Conservation (phyloP, 2,113 vertebrate genomes). For the Garra rufa region DNA sequence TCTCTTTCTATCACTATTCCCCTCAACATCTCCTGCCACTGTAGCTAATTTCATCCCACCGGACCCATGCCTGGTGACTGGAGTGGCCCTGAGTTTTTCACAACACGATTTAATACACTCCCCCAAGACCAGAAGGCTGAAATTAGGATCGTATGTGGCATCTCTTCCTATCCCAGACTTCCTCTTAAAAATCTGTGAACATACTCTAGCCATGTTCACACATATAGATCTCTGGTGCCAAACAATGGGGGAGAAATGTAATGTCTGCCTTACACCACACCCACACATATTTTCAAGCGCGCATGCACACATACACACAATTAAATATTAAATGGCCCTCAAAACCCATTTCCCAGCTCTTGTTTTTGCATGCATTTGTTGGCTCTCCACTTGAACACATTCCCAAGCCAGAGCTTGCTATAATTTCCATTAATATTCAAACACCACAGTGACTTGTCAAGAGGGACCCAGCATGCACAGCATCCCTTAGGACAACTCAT, state of each 20-base stretch:
- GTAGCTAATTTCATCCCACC: constrained; percentile 42
- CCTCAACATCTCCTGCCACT: constrained; percentile 24
- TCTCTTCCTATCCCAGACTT: constrained; percentile 13
- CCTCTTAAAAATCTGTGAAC: constrained; percentile 23
- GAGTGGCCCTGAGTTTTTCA: constrained; percentile 37
- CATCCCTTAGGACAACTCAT: constrained; percentile 54
- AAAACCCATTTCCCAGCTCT: constrained; percentile 56
- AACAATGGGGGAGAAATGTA: constrained; percentile 25
- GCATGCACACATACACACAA: constrained; percentile 7
- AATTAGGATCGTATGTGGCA: constrained; percentile 24
- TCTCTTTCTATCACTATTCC: constrained; percentile 29
- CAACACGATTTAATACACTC: constrained; percentile 43
- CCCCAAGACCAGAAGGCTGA: constrained; percentile 24
- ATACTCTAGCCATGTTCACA: neutral
- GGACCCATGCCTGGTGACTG: constrained; percentile 30
- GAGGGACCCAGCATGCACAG: constrained; percentile 37
- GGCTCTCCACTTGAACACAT: constrained; percentile 55
- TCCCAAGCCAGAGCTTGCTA: constrained; percentile 54
- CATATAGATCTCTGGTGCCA: constrained; percentile 1
- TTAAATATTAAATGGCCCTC: constrained; percentile 61
- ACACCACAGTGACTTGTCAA: constrained; percentile 48
- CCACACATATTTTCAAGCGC: constrained; percentile 29
- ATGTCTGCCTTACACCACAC: constrained; percentile 14
- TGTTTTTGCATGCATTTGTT: constrained; percentile 47
- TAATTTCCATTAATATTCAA: constrained; percentile 66